A percentile compares a stretch with the other conserved stretches of the same genome.
phyloP scores from a whole-genome alignment of 2,797 vertebrate genomes.

The Coreius guichenoti region DNA sequence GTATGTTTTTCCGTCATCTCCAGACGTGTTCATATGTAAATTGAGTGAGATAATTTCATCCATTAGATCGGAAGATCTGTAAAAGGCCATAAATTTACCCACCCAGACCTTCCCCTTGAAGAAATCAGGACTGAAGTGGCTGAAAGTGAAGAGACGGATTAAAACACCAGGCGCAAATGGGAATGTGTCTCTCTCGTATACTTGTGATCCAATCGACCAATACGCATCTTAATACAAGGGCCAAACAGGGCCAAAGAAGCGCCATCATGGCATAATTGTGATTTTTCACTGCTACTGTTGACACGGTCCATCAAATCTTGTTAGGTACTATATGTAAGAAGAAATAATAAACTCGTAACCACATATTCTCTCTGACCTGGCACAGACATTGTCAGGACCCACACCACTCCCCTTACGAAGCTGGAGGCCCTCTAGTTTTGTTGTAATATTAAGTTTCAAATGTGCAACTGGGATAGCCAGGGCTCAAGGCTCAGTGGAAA shows the following conservation, averaged over 20 bases:
- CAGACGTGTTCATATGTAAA: too few species aligned
- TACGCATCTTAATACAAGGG: not conserved
- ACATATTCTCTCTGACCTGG: not conserved
- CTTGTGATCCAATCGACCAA: too few species aligned
- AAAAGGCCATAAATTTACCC: too few species aligned
- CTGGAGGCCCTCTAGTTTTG: conserved; percentile 69
- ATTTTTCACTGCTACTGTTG: not conserved
- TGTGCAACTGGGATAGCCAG: conserved; percentile 69
- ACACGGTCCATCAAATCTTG: not conserved
- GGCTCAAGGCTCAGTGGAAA: conserved; percentile 76
- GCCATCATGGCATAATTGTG: not conserved
- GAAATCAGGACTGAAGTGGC: too few species aligned
- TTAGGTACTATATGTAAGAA: not conserved
- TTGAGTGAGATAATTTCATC: too few species aligned
- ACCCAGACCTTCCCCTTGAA: too few species aligned
- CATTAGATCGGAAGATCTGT: too few species aligned
- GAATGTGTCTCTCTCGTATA: too few species aligned
- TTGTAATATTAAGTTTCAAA: conserved; percentile 81
- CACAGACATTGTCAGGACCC: not conserved
- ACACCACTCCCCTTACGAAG: conserved; percentile 35
- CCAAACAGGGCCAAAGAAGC: not conserved
- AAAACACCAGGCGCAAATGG: not conserved
- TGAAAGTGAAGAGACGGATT: not conserved
- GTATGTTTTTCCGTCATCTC: too few species aligned
- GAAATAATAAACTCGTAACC: not conserved